A percentile compares a stretch with the other conserved stretches of the same genome.
These are phyloP conservation scores for Caenorhabditis latens DNA, from an alignment of 1,140 invertebrate species.

Conservation along the genomic window DNA sequence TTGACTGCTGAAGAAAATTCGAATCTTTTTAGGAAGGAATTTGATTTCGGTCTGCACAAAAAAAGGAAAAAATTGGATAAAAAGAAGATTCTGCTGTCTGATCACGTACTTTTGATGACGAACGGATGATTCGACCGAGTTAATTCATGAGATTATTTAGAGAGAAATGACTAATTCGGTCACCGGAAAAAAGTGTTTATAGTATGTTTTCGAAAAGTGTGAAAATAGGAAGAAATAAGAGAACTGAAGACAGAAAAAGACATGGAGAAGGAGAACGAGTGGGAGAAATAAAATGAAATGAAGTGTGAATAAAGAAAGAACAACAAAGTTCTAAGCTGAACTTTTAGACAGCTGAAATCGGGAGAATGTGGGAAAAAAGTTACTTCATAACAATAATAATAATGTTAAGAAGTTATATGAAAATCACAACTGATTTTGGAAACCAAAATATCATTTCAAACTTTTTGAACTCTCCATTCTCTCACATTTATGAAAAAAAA, in stretches of 20 bases:
- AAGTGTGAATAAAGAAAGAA: constrained; percentile 33
- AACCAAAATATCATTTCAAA: neutral
- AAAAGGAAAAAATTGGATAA: constrained; percentile 23
- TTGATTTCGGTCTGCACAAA: neutral
- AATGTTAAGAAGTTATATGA: too few relatives aligned
- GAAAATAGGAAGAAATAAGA: neutral
- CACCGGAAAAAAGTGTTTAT: too few relatives aligned
- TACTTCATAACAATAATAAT: too few relatives aligned
- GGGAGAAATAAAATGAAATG: constrained; percentile 12
- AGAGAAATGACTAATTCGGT: neutral
- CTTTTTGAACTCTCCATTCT: neutral
- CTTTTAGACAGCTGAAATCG: constrained; percentile 12
- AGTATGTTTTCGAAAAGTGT: too few relatives aligned
- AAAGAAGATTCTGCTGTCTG: neutral
- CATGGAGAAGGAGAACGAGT: neutral
- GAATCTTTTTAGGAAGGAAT: neutral
- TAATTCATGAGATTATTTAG: neutral
- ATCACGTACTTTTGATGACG: constrained; percentile 9
- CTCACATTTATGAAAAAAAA: too few relatives aligned
- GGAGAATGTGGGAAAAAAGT: neutral
- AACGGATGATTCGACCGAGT: neutral
- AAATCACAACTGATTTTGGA: neutral
- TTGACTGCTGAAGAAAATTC: neutral
- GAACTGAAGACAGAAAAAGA: neutral
- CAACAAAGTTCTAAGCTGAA: constrained; percentile 10